These are phyloP conservation scores for Clarias fuscus DNA, from an alignment of 2,797 vertebrate genomes.

Conservation along the genomic window DNA sequence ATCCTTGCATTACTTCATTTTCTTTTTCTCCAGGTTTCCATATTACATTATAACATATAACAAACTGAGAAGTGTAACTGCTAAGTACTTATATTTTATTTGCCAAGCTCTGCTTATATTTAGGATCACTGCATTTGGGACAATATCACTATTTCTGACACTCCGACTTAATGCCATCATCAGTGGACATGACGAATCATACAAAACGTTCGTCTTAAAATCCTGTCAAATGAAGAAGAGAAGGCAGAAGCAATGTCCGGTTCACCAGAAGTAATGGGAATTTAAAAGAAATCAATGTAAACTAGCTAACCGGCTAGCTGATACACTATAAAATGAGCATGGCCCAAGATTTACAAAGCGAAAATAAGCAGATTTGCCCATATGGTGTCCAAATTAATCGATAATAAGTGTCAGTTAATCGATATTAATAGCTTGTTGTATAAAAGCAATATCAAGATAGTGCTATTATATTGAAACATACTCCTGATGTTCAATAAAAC, in stretches of 20 bases:
- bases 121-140: too few species aligned
- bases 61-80: neutral
- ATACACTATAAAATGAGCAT: neutral
- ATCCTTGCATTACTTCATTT: neutral
- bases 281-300: too few species aligned
- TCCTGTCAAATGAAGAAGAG: neutral
- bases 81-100: too few species aligned
- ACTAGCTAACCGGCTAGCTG: neutral
- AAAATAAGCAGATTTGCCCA: neutral
- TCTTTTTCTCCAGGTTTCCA: neutral
- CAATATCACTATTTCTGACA: too few species aligned
- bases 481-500: neutral
- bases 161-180: too few species aligned
- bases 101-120: too few species aligned
- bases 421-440: neutral
- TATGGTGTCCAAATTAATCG: neutral
- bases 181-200: too few species aligned
- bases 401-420: neutral
- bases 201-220: neutral
- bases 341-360: too few species aligned
- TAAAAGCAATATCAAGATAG: neutral
- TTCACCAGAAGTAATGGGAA: neutral
- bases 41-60: neutral
- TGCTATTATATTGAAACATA: neutral
- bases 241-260: neutral